Evolutionary conservation across 2,113 vertebrate species (phyloP), one percentile per base, ranked within the genome.

Genomic region (Macquaria australasica): DNA sequence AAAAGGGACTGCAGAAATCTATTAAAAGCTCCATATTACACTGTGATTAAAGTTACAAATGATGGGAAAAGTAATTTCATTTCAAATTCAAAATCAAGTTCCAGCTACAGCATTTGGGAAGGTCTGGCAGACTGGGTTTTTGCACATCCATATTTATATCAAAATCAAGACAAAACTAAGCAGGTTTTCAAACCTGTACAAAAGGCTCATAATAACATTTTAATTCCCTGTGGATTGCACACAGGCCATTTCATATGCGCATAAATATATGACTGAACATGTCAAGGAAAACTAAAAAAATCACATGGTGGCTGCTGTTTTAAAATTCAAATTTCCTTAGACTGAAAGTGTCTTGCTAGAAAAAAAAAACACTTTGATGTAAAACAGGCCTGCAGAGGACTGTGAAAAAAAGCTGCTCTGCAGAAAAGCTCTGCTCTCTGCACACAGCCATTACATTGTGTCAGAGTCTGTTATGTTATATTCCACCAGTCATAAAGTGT

Each of bases 81-180:
- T 90, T 66, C 3, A 77, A 79, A 76, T 74, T 53, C 12, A 55
- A 64, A 55, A 64, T 59, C 28, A 78, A 50, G 7, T 64, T 64
- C 21, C 28, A 21, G 37, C 68, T 3, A 12, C 34, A 51, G 6
- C 8, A 31, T 73, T 68, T 41, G 6, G n/a, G 21, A 73, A 66
- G 31, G 66, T 59, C 53, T 12, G 6, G 55, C 15, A 37, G 23
- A 85, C 3, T 50, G 21, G 18, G 21, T 37, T 77, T 82, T 34
- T 28, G 5, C 34, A 67, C 9, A 43, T 50, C 51, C 21, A 34
- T 56, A 43, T 72, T 37, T 15, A 9, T 23, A 18, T 60, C 4
- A 5, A 59, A 60, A 74, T 53, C 10, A 53, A 58, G 25, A 53
- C 20, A 64, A 41, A 70, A 0, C 21, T 14, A 21, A 37, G 45